Base-by-base conservation (phyloP, 2,888 invertebrate species). In the Merodon equestris region DNA sequence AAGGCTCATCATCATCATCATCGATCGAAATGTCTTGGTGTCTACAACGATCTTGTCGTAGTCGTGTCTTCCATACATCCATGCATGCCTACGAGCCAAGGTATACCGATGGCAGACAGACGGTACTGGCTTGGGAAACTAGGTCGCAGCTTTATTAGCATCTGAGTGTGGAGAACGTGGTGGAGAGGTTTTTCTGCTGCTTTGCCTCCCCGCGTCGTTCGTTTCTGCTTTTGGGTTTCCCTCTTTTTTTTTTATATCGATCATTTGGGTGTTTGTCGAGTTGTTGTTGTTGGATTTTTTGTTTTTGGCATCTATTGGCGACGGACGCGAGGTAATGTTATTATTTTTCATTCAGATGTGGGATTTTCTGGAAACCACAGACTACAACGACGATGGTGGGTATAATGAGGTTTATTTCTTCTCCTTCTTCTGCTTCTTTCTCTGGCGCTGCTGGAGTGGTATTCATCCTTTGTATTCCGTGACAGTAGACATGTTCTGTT, bases 111-210 rank as follows among this genome's bases (percentile, higher is more conserved):
- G 38, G 53, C 45, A 53, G 48, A 42, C 42, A 56, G 67, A 14
- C 19, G 18, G 45, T 44, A 56, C 53, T 53, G 64, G 60, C 74
- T 74, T 70, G 68, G 79, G 74, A 79, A 79, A 79, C 79, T 79
- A 79, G 79, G 79, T 79, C 79, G 79, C 74, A 64, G 74, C 79
- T 79, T 64, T 79, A 79, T 79, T 79, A 79, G 79, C 79, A 79
- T 79, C 79, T 68, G 45, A 50, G 68, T 79, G 74, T 74, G 74
- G 73, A 44, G 47, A 74, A 63, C 50, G 56, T 64, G 64, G 54
- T 61, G 56, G 58, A 44, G 54, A 42, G 67, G 63, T 56, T 45
- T 54, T 50, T 71, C 38, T 18, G n/a, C 54, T 60, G 57, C 47
- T 44, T 56, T 56, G 9, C n/a, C n/a, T 40, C 10, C 3, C 10